Percentiles rank a stretch among this genome's conserved stretches.
phyloP scores from a whole-genome alignment of 2,888 invertebrate genomes.

The Hyposoter dolosus region DNA sequence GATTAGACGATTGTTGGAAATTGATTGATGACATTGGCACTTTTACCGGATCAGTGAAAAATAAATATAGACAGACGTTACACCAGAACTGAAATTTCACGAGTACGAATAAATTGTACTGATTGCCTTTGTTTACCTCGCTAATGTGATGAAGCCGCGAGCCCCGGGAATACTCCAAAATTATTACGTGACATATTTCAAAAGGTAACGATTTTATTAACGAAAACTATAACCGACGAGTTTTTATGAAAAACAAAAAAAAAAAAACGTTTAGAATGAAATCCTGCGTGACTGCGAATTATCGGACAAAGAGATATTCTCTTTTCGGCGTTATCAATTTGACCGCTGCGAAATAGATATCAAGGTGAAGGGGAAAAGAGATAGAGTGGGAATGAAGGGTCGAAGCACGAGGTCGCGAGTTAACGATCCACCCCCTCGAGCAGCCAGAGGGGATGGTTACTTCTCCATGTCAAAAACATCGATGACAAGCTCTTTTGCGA shows the following conservation, averaged over 20 bases:
- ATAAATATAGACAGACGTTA: neutral
- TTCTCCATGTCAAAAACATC: constrained; percentile 37
- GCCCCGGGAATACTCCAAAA: neutral
- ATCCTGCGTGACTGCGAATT: neutral
- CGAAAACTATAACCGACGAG: neutral
- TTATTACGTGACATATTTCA: neutral
- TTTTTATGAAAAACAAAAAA: neutral
- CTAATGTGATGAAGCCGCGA: neutral
- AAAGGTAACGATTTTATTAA: neutral
- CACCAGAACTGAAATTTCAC: neutral
- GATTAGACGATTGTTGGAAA: neutral
- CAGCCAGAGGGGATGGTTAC: constrained; percentile 32
- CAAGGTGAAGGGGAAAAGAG: neutral
- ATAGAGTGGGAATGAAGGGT: constrained; percentile 6
- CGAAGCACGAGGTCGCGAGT: constrained; percentile 44
- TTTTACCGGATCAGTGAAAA: neutral
- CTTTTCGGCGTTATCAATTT: neutral
- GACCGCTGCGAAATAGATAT: constrained; percentile 4
- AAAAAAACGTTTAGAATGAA: constrained; percentile 9
- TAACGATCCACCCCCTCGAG: constrained; percentile 32
- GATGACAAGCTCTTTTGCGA: constrained; percentile 25
- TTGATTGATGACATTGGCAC: constrained; percentile 27
- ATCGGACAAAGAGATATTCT: neutral
- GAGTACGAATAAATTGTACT: neutral
- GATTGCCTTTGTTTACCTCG: neutral